phyloP scores from a whole-genome alignment of 2,113 vertebrate genomes.

The Vulpes ferrilata region DNA sequence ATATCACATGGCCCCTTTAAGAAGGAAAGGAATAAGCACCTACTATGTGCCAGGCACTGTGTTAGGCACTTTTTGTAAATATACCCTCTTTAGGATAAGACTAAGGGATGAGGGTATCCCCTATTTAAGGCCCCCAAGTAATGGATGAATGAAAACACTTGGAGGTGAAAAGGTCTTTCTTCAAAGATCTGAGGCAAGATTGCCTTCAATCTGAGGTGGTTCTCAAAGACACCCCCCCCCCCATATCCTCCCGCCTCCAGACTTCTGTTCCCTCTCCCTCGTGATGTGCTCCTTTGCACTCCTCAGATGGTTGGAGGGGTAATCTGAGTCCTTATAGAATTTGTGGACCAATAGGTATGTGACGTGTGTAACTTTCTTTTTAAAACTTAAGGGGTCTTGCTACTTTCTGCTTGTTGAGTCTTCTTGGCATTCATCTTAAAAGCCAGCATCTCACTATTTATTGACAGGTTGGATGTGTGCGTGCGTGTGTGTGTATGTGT shows the following conservation, averaged over 20 bases:
- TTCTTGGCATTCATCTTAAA: conserved; percentile 84
- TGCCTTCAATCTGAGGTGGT: conserved; percentile 4
- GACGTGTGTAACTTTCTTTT: conserved; percentile 75
- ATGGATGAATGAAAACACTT: not conserved
- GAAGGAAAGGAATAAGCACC: conserved; percentile 57
- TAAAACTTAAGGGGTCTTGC: conserved; percentile 84
- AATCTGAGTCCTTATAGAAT: conserved; percentile 54
- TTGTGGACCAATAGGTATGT: conserved; percentile 78
- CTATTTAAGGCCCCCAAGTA: conserved; percentile 6
- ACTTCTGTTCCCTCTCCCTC: not conserved
- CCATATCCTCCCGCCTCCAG: not conserved
- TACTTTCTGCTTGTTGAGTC: conserved; percentile 85
- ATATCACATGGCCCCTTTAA: not conserved
- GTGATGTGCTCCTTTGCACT: not conserved
- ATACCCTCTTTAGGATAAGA: conserved; percentile 17
- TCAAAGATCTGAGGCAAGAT: conserved; percentile 1
- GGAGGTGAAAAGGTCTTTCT: conserved; percentile 16
- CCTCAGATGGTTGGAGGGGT: not conserved
- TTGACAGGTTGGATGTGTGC: conserved; percentile 80
- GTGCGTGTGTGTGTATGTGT: conserved; percentile 21
- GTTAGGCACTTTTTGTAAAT: conserved; percentile 63
- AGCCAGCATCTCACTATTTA: conserved; percentile 89
- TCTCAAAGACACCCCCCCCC: not conserved
- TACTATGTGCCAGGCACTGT: conserved; percentile 55
- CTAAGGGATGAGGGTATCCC: not conserved